These are phyloP conservation scores for Zapornia atra DNA, from an alignment of 2,113 vertebrate species.

Conservation along the genomic window DNA sequence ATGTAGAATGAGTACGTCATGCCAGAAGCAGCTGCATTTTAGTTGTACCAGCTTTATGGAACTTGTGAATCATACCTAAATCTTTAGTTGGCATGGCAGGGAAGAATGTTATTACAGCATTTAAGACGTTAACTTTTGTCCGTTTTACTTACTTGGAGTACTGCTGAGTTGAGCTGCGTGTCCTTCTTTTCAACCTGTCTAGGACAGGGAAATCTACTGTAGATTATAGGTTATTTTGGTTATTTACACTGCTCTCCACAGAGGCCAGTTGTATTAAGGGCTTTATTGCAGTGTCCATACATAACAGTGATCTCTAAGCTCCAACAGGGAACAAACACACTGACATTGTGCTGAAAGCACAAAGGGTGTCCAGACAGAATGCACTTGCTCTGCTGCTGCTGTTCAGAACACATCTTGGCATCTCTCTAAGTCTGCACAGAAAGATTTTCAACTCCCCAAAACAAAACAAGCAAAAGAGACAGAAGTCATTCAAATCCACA, in stretches of 20 bases:
- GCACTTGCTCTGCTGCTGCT: neutral
- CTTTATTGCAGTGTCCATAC: neutral
- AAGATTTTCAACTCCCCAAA: neutral
- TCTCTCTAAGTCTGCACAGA: neutral
- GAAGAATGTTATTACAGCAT: slow-evolving; percentile 7
- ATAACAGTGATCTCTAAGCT: neutral
- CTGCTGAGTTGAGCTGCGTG: neutral
- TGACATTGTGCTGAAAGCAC: neutral
- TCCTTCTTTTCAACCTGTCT: neutral
- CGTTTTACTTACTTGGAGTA: slow-evolving; percentile 34
- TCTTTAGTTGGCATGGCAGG: neutral
- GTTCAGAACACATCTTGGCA: neutral
- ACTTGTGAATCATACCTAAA: slow-evolving; percentile 37
- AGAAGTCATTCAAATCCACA: neutral
- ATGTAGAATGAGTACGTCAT: neutral
- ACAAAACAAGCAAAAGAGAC: neutral
- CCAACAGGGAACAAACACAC: neutral
- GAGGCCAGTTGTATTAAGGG: neutral
- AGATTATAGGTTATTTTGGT: neutral
- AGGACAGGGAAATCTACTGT: neutral
- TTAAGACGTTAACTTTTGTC: neutral
- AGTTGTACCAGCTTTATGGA: slow-evolving; percentile 30
- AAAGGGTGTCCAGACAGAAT: neutral
- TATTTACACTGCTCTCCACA: neutral
- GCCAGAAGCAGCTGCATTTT: slow-evolving; percentile 1